Evolutionary conservation across 2,113 vertebrate genomes (phyloP).

Genomic region (Cardinalis cardinalis): DNA sequence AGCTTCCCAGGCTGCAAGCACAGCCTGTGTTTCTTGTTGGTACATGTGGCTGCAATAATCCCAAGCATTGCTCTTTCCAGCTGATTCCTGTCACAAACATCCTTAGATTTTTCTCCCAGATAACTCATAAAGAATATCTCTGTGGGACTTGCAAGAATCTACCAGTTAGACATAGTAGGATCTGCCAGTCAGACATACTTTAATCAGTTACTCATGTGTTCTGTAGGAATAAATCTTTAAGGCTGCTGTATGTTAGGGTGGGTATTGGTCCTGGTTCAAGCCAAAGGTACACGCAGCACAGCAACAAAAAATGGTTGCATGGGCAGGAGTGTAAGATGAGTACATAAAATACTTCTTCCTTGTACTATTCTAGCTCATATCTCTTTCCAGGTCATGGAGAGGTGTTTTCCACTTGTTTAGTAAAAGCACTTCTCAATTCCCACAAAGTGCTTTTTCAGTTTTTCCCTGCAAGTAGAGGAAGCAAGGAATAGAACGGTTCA

Average conservation of each 20-base stretch:
- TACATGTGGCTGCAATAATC: background rate
- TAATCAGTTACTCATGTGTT: background rate
- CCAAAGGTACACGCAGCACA: background rate
- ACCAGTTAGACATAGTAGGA: background rate
- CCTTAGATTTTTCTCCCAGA: background rate
- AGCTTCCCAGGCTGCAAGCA: background rate
- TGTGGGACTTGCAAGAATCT: background rate
- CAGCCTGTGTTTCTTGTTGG: background rate
- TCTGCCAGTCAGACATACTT: background rate
- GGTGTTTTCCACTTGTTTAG: background rate
- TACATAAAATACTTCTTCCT: background rate
- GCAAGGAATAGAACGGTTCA: background rate
- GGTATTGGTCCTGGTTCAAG: background rate
- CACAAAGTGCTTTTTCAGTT: background rate
- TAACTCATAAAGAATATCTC: background rate
- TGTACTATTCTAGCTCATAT: background rate
- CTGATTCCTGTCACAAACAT: background rate
- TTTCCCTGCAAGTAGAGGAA: background rate
- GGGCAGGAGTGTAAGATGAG: background rate
- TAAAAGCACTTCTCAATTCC: background rate
- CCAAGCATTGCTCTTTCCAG: background rate
- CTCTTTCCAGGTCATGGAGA: background rate
- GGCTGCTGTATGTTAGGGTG: background rate
- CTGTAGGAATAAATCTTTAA: background rate
- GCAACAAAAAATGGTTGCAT: accelerated